Base-by-base conservation (phyloP, 2,797 vertebrate genomes). In the Lerista edwardsae region DNA sequence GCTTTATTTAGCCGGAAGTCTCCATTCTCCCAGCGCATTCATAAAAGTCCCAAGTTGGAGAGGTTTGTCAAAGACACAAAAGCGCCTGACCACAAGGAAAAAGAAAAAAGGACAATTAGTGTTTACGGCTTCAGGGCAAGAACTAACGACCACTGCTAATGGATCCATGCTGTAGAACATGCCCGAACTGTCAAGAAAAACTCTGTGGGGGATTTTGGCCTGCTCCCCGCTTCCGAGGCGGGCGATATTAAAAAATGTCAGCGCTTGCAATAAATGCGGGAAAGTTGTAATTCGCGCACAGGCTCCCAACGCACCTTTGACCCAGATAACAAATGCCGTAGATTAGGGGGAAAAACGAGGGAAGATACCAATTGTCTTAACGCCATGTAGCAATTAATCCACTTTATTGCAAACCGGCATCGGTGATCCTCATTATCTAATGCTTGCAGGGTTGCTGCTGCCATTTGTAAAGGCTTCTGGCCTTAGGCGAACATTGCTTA, bases 341-440 rank as follows among this genome's bases (percentile, higher is more conserved):
- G 73, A 86, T 71, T 51, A 69, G 25, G 69, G 71, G 72, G n/a
- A 10, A 29, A 85, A 61, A 62, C 27, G 15, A n/a, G 64, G 39
- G 79, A 72, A 55, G 55, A 62, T 76, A 77, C 65, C 82, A 86
- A 86, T 82, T 19, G 65, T 71, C 65, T 62, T 62, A 76, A 76
- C 55, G 8, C 79, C 57, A 4, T 64, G 57, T 31, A 76, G 84
- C 79, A 77, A 82, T 86, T 86, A 80, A 82, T 77, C 73, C 79
- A 77, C 76, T 82, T 76, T 82, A 86, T 81, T 82, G 44, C 55
- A 64, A 82, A 61, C 36, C 19, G 21, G 65, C 61, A 68, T 51
- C 31, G 4, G 2, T n/a, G 78, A 51, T 78, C 57, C 34, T 88
- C 69, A 88, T 89, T 89, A 87, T 68, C 88, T 79, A 51, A 59